Percentiles rank a stretch among this genome's conserved stretches.
Evolutionary conservation across 2,888 invertebrate species (phyloP).

Genomic region (Dicyrtoma fusca): DNA sequence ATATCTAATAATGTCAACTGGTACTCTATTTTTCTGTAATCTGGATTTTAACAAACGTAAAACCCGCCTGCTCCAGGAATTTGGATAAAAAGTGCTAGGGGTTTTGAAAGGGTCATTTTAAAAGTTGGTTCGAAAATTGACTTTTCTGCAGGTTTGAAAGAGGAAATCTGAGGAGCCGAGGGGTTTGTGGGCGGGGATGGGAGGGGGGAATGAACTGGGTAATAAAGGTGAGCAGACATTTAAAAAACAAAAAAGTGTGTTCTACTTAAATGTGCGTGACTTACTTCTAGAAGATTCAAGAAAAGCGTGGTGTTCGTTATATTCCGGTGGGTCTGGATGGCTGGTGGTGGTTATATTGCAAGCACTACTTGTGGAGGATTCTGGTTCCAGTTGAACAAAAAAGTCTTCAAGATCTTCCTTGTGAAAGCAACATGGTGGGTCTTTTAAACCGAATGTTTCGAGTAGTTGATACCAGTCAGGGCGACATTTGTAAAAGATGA

Average conservation of each 20-base stretch:
- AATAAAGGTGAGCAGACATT: no score
- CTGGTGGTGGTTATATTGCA: constrained; percentile 20
- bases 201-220: no score
- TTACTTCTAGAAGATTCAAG: constrained; percentile 38
- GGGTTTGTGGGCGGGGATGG: no score
- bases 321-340: not conserved
- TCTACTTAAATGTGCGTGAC: not conserved
- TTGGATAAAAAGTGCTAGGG: no score
- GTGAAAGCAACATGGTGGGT: constrained; percentile 38
- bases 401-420: constrained; percentile 38
- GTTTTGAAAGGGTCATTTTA: no score
- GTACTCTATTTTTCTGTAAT: no score
- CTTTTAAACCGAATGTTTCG: constrained; percentile 34
- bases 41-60: no score
- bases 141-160: no score
- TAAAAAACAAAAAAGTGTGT: not conserved
- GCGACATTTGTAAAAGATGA: constrained; percentile 35
- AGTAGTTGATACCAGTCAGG: constrained; percentile 38
- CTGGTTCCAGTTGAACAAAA: constrained; percentile 33
- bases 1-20: no score
- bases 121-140: not conserved
- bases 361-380: constrained; percentile 11
- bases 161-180: no score
- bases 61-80: no score
- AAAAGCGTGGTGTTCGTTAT: constrained; percentile 12